Percentiles rank a stretch among this genome's conserved stretches.
Evolutionary conservation across 2,113 vertebrate genomes (phyloP).

Genomic region (Hoplias malabaricus): DNA sequence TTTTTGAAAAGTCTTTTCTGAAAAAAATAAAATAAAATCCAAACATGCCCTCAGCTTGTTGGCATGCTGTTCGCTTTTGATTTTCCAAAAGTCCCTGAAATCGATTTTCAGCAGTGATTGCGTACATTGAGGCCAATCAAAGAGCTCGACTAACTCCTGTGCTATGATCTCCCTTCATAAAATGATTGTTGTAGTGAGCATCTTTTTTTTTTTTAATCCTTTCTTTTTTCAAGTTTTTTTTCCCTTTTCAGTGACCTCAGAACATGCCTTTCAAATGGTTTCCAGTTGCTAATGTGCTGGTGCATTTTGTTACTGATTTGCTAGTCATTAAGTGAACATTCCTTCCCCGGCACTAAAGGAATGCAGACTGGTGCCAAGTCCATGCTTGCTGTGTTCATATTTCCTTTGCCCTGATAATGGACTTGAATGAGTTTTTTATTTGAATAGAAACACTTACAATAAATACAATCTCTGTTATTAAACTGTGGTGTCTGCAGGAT

Average conservation of each 20-base stretch:
- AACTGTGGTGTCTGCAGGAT: slow-evolving; percentile 26
- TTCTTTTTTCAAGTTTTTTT: slow-evolving; percentile 57
- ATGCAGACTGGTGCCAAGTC: background rate
- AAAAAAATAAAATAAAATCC: slow-evolving; percentile 21
- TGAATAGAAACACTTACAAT: slow-evolving; percentile 19
- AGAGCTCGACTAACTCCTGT: slow-evolving; percentile 73
- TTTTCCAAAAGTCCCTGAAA: slow-evolving; percentile 74
- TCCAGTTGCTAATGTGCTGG: slow-evolving; percentile 61
- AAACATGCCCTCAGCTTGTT: slow-evolving; percentile 68
- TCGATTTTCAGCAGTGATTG: slow-evolving; percentile 76
- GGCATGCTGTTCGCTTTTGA: slow-evolving; percentile 64
- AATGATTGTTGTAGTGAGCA: slow-evolving; percentile 61
- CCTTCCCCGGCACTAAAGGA: background rate
- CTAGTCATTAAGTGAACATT: slow-evolving; percentile 40
- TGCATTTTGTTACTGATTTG: slow-evolving; percentile 51
- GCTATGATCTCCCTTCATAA: slow-evolving; percentile 64
- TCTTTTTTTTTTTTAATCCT: slow-evolving; percentile 45
- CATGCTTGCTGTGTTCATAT: background rate
- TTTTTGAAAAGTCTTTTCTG: slow-evolving; percentile 31
- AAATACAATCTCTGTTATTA: slow-evolving; percentile 23
- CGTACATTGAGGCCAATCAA: slow-evolving; percentile 72
- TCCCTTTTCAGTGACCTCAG: slow-evolving; percentile 66
- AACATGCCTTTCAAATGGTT: slow-evolving; percentile 67
- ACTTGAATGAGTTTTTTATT: slow-evolving; percentile 6
- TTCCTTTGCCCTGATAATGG: slow-evolving; percentile 4